A percentile compares a stretch with the other conserved stretches of the same genome.
These are phyloP conservation scores for Tauraco erythrolophus DNA, from an alignment of 2,113 vertebrate genomes.

Conservation along the genomic window DNA sequence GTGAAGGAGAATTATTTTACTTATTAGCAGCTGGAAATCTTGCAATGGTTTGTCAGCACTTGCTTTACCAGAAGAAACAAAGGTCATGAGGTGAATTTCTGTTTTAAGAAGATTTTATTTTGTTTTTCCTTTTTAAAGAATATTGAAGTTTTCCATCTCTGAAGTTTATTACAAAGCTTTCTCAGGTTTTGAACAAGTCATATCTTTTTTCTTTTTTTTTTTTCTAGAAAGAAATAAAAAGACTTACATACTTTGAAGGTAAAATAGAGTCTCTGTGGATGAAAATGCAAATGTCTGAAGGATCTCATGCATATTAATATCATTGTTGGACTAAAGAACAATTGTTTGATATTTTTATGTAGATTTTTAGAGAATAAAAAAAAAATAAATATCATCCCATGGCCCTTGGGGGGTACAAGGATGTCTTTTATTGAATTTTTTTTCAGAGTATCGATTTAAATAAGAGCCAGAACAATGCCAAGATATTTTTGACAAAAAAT, in stretches of 20 bases:
- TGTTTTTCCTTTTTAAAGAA: not conserved
- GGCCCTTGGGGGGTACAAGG: fast-evolving
- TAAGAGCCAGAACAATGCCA: not conserved
- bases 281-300: not conserved
- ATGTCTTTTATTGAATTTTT: not conserved
- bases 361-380: not conserved
- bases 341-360: not conserved
- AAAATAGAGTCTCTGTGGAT: not conserved
- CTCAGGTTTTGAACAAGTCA: not conserved
- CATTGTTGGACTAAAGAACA: not conserved
- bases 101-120: not conserved
- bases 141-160: not conserved
- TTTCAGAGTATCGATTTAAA: not conserved
- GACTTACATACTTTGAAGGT: not conserved
- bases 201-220: not conserved
- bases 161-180: not conserved
- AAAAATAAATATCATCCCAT: not conserved
- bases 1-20: not conserved
- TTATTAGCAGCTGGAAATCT: not conserved
- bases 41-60: not conserved
- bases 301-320: not conserved
- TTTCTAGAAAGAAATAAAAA: not conserved
- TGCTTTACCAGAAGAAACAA: not conserved
- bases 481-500: not conserved
- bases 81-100: not conserved